Evolutionary conservation across 2,797 vertebrate species (phyloP), one percentile per base, ranked within the genome.

Genomic region (Craterocephalus amniculus): DNA sequence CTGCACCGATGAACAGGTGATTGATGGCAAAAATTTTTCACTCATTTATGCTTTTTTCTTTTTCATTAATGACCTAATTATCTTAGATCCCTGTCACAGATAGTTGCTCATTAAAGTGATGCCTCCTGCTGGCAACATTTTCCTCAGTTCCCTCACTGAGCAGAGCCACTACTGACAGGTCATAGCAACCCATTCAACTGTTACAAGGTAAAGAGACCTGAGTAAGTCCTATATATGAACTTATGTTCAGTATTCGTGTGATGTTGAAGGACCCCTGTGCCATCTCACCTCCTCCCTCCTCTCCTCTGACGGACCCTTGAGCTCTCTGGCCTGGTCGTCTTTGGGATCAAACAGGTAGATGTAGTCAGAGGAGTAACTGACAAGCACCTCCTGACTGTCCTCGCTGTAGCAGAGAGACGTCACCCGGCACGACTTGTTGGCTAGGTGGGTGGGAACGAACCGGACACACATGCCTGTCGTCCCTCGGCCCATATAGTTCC

Each of bases 321-420:
- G 96, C 87, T 98, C 96, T 72, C 97, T 91, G 67, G 97, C 97
- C 81, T 97, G 96, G 90, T 99, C 96, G 57, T 99, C 97, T 93
- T 95, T 98, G 71, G 98, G 98, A 87, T 99, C 94, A 83, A 99
- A 99, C 85, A 99, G 95, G 87, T 99, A 99, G 79, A 99, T 97
- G 79, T 99, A 99, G 84, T 99, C 98, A 0, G 97, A 98, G 59
- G 98, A 99, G 91, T 99, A 99, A 92, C 98, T 99, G 91, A 99
- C 98, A 77, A 99, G 95, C 81, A 99, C 96, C 93, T 99, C 97
- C 86, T 97, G 96, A 3, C 98, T 97, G 74, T 99, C 97, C 79
- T 96, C 96, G 80, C 97, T 99, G 74, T 99, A 99, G 92, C 98
- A 99, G 2, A 99, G 94, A 18, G 97, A 99, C 0, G 98, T 99